Conservation (phyloP, 2,797 vertebrate species). For the Streptopelia turtur region DNA sequence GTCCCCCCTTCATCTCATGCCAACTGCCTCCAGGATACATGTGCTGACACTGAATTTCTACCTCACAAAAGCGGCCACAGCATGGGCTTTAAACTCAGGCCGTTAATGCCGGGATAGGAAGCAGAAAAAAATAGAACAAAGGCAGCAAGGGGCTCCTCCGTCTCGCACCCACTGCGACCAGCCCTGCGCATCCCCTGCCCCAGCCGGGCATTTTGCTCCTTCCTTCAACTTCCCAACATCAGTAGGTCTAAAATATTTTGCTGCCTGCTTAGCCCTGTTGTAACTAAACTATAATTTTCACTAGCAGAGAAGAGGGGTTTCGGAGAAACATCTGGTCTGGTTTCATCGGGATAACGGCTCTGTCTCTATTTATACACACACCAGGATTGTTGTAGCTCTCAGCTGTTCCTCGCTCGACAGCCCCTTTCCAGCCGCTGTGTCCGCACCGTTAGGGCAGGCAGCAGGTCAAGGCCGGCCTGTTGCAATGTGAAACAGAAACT, state of each 20-base stretch:
- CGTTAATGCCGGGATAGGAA: constrained; percentile 1
- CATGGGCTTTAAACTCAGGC: constrained; percentile 29
- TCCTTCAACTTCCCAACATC: constrained; percentile 27
- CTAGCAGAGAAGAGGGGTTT: constrained; percentile 68
- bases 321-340: constrained; percentile 77
- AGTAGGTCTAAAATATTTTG: constrained; percentile 50
- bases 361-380: constrained; percentile 72
- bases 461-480: constrained; percentile 40
- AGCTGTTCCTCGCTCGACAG: constrained; percentile 67
- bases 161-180: background rate
- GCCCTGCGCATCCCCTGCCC: background rate
- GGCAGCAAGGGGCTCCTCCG: background rate
- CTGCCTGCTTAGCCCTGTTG: constrained; percentile 45
- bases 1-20: constrained; percentile 68
- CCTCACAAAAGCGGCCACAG: background rate
- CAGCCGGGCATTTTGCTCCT: background rate
- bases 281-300: constrained; percentile 67
- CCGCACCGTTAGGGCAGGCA: background rate
- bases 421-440: constrained; percentile 55
- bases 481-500: constrained; percentile 9
- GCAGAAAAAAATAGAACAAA: constrained; percentile 43
- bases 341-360: constrained; percentile 72
- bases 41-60: constrained; percentile 60
- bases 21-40: constrained; percentile 64
- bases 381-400: constrained; percentile 68